Evolutionary conservation across 2,888 invertebrate species (phyloP).

Genomic region (Parnassius glacialis): DNA sequence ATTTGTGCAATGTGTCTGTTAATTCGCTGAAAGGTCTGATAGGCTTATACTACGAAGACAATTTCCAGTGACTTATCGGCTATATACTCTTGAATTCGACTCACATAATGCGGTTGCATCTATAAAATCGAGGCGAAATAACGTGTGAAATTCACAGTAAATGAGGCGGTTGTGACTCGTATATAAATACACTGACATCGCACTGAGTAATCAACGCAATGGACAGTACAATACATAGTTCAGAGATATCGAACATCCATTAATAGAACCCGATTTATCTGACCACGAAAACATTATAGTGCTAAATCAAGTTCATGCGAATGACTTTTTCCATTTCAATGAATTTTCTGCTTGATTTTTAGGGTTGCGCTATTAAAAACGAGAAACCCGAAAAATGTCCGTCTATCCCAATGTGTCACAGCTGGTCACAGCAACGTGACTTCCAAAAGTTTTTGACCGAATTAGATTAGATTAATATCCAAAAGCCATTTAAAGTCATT

Average conservation of each 20-base stretch:
- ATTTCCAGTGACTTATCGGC: no score
- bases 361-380: no score
- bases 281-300: slow-evolving; percentile 54
- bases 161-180: slow-evolving; percentile 5
- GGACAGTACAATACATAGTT: slow-evolving; percentile 20
- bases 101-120: slow-evolving; percentile 11
- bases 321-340: slow-evolving; percentile 65
- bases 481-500: no score
- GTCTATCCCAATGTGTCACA: no score
- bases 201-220: slow-evolving; percentile 22
- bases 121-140: slow-evolving; percentile 12
- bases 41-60: no score
- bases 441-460: no score
- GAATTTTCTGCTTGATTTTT: slow-evolving; percentile 52
- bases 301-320: slow-evolving; percentile 60
- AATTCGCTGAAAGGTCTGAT: no score
- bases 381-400: no score
- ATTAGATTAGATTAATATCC: no score
- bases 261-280: slow-evolving; percentile 49
- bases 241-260: slow-evolving; percentile 33
- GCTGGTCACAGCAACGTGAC: no score
- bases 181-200: slow-evolving; percentile 7
- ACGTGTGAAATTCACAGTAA: slow-evolving; percentile 16
- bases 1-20: neutral
- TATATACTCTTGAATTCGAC: slow-evolving; percentile 1